These are phyloP conservation scores for Corbicula japonica DNA, from an alignment of 2,888 invertebrate genomes.

Conservation along the genomic window DNA sequence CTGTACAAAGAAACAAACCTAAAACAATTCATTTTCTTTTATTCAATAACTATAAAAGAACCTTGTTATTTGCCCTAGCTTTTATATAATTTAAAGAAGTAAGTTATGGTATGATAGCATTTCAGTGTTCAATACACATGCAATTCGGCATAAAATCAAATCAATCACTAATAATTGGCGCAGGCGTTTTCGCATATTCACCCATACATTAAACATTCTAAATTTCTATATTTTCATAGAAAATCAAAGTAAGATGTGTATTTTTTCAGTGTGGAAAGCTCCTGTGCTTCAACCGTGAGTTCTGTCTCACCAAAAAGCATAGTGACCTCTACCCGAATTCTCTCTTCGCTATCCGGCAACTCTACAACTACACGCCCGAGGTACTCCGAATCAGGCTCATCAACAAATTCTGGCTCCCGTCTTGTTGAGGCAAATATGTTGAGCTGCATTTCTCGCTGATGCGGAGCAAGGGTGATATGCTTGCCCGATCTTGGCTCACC, in stretches of 20 bases:
- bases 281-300: conserved; percentile 70
- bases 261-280: conserved; percentile 54
- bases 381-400: conserved; percentile 66
- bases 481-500: conserved; percentile 65
- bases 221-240: too few relatives aligned
- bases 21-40: too few relatives aligned
- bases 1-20: too few relatives aligned
- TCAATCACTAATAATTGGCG: too few relatives aligned
- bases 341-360: conserved; percentile 64
- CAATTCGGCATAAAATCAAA: too few relatives aligned
- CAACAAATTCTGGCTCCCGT: conserved; percentile 64
- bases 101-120: too few relatives aligned
- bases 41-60: too few relatives aligned
- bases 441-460: conserved; percentile 68
- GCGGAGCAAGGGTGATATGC: conserved; percentile 65
- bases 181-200: too few relatives aligned
- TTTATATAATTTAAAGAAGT: too few relatives aligned
- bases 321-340: conserved; percentile 67
- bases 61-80: too few relatives aligned
- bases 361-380: conserved; percentile 69
- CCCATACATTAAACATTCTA: too few relatives aligned
- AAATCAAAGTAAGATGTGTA: conserved; percentile 71
- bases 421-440: conserved; percentile 68
- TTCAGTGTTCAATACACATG: too few relatives aligned
- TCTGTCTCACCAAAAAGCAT: conserved; percentile 76